Conservation (phyloP, 2,113 vertebrate genomes). For the Phylloscopus trochiloides region DNA sequence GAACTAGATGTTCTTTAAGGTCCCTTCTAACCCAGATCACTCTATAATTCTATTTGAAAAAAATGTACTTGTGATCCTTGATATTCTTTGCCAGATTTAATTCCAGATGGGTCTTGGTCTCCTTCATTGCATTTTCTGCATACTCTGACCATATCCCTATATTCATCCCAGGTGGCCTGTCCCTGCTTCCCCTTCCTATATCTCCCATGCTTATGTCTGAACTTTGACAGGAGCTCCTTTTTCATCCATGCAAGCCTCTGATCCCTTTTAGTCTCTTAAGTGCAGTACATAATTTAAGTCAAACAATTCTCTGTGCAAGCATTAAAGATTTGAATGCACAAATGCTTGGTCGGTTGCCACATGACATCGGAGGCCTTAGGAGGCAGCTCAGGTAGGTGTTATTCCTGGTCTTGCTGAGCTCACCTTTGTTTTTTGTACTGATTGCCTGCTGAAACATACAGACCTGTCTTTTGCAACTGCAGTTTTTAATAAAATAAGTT, state of each 20-base stretch:
- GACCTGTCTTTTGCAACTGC: not conserved
- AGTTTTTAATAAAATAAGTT: not conserved
- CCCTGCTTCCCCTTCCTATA: not conserved
- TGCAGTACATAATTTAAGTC: not conserved
- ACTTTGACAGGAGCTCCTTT: not conserved
- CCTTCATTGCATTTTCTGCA: not conserved
- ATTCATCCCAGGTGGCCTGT: not conserved
- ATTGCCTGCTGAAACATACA: not conserved
- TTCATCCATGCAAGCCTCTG: not conserved
- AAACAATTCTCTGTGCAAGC: not conserved
- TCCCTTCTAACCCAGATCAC: not conserved
- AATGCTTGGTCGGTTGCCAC: not conserved
- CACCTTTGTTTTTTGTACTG: not conserved
- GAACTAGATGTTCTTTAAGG: not conserved
- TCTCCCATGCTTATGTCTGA: not conserved
- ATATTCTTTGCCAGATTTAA: not conserved
- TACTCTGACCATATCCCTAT: not conserved
- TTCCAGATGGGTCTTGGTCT: not conserved
- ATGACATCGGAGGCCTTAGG: not conserved
- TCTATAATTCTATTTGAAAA: not conserved
- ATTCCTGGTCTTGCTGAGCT: not conserved
- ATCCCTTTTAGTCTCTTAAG: not conserved
- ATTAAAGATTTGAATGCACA: not conserved
- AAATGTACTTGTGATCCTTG: not conserved
- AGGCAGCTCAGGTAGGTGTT: not conserved